Evolutionary conservation across 2,113 vertebrate genomes (phyloP).

Genomic region (Felis catus): F.catus_Fca126_mat1.0 CM031426.1:26546001-26546500

Average conservation of each 20-base stretch:
- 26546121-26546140: neutral
- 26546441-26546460: neutral
- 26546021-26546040: neutral
- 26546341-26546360: neutral
- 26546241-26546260: neutral
- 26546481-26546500: neutral
- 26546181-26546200: neutral
- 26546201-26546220: neutral
- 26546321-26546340: neutral
- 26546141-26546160: neutral
- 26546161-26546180: neutral
- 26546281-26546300: neutral
- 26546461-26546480: neutral
- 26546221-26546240: neutral
- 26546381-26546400: neutral
- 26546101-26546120: neutral
- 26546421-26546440: neutral
- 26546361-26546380: neutral
- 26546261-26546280: neutral
- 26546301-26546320: neutral
- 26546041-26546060: neutral
- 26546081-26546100: neutral
- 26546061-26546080: neutral
- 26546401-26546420: neutral
- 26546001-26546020: neutral